Conservation (phyloP, 2,888 invertebrate genomes). For the Cephus pulcher region DNA sequence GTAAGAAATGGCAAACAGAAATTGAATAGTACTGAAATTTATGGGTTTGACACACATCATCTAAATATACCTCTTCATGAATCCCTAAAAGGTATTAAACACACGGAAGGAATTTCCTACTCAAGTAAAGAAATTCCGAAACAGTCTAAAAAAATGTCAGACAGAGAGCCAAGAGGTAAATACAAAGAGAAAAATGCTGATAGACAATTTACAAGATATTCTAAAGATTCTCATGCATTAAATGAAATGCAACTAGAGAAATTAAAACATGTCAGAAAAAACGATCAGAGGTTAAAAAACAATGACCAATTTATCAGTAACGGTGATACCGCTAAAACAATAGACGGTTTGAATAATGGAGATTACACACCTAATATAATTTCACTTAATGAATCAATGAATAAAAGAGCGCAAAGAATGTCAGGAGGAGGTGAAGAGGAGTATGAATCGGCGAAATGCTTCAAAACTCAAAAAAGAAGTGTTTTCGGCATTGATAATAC, state of each 20-base stretch:
- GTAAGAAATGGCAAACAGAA: background rate
- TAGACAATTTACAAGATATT: background rate
- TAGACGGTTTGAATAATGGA: background rate
- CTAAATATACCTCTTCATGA: background rate
- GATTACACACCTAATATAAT: background rate
- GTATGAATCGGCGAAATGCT: background rate
- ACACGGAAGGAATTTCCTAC: background rate
- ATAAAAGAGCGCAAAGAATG: background rate
- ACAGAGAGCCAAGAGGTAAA: background rate
- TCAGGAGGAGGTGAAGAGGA: background rate
- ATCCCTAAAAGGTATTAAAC: background rate
- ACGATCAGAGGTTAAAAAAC: background rate
- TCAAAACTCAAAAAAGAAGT: background rate
- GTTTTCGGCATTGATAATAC: background rate
- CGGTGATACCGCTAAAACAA: background rate
- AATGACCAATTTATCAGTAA: background rate
- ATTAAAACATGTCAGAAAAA: background rate
- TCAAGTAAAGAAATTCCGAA: background rate
- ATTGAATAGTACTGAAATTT: background rate
- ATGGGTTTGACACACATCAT: background rate
- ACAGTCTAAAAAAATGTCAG: background rate
- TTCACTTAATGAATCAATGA: background rate
- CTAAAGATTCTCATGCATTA: background rate
- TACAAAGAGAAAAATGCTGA: background rate
- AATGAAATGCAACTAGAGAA: background rate